A percentile compares a stretch with the other conserved stretches of the same genome.
phyloP scores from a whole-genome alignment of 64 coral and sea anemone species.

The Trachythela sp. region DNA sequence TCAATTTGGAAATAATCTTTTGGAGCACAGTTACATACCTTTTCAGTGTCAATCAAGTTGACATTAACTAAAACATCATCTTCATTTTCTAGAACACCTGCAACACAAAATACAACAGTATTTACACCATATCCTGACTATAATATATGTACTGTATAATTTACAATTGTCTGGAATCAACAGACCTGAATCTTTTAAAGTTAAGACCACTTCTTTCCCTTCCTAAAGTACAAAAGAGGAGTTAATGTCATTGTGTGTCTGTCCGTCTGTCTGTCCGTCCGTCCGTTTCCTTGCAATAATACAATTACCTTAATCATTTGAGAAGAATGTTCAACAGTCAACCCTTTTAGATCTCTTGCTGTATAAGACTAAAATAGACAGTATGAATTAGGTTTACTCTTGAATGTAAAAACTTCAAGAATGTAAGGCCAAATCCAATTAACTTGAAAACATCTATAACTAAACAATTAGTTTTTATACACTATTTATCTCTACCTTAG shows the following conservation, averaged over 20 bases:
- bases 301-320: conserved; percentile 50
- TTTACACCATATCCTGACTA: neutral
- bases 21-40: conserved; percentile 38
- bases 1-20: too few relatives aligned
- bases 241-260: neutral
- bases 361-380: conserved; percentile 39
- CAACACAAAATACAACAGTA: neutral
- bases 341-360: conserved; percentile 64
- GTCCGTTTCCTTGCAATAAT: neutral
- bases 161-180: neutral
- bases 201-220: conserved; percentile 64
- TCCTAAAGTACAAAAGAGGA: conserved; percentile 50
- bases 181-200: conserved; percentile 85
- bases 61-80: conserved; percentile 82
- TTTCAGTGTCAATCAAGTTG: conserved; percentile 92
- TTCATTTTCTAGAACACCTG: conserved; percentile 81
- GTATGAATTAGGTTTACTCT: neutral
- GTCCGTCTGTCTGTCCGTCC: too few relatives aligned
- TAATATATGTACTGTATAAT: neutral
- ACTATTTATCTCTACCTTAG: neutral
- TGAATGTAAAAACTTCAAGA: neutral
- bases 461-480: neutral
- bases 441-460: too few relatives aligned
- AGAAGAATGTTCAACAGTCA: conserved; percentile 89
- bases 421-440: neutral